These are phyloP conservation scores for Pyrrhosoma nymphula DNA, from an alignment of 2,888 invertebrate species.

Conservation along the genomic window DNA sequence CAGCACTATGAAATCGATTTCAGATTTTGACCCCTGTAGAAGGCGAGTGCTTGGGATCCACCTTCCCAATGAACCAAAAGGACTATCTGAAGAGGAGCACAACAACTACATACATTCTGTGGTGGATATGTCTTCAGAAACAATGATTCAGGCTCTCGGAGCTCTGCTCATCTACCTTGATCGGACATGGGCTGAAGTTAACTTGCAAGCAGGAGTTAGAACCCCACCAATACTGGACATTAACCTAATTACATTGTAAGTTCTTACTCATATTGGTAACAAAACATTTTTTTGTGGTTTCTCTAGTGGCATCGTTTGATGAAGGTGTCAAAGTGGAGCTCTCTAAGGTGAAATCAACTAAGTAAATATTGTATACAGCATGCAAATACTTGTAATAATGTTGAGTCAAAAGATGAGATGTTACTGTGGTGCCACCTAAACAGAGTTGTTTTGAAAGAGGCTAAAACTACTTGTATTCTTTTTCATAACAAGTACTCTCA, in stretches of 20 bases:
- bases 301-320: too few species aligned
- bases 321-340: too few species aligned
- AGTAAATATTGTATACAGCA: too few species aligned
- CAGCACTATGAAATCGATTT: background rate
- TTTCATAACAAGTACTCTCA: too few species aligned
- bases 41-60: slow-evolving; percentile 80
- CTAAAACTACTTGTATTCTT: too few species aligned
- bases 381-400: too few species aligned
- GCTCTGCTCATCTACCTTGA: slow-evolving; percentile 86
- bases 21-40: slow-evolving; percentile 82
- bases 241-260: slow-evolving; percentile 83
- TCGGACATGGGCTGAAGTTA: slow-evolving; percentile 80
- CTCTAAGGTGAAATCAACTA: too few species aligned
- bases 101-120: slow-evolving; percentile 82
- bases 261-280: slow-evolving; percentile 68
- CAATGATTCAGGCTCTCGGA: slow-evolving; percentile 86
- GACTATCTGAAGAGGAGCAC: slow-evolving; percentile 80
- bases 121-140: slow-evolving; percentile 82
- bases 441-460: too few species aligned
- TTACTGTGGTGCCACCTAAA: too few species aligned
- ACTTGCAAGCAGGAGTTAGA: slow-evolving; percentile 76
- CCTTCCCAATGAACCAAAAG: slow-evolving; percentile 80
- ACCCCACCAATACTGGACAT: slow-evolving; percentile 79
- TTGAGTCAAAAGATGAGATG: too few species aligned
- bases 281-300: background rate